Conservation (phyloP, 2,888 invertebrate genomes). For the Cerceris ruficornis region DNA sequence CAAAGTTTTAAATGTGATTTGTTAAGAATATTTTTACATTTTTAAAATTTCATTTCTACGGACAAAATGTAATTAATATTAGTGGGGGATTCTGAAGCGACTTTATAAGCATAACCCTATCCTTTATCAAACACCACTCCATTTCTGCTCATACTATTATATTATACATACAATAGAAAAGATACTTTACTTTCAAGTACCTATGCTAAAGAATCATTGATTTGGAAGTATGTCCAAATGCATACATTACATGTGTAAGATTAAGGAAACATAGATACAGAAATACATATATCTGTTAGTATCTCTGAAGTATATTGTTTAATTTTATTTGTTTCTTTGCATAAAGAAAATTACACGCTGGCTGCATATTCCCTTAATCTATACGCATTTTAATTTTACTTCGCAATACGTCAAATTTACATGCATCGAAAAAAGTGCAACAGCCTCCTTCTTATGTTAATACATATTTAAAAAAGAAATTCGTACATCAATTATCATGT, state of each 20-base stretch:
- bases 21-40: conserved; percentile 59
- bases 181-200: conserved; percentile 35
- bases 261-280: conserved; percentile 39
- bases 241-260: conserved; percentile 47
- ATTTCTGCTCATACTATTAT: conserved; percentile 31
- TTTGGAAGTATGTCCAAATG: conserved; percentile 51
- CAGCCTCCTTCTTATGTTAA: no score
- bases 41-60: conserved; percentile 68
- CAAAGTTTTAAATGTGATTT: conserved; percentile 47
- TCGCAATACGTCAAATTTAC: no score
- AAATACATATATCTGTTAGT: conserved; percentile 42
- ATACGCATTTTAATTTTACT: not conserved
- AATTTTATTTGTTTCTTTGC: conserved; percentile 13
- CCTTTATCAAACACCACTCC: conserved; percentile 16
- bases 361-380: conserved; percentile 20
- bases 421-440: no score
- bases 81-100: conserved; percentile 57
- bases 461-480: no score
- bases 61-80: conserved; percentile 62
- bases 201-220: conserved; percentile 37
- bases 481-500: no score
- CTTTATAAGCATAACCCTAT: conserved; percentile 30
- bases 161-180: conserved; percentile 25
- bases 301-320: conserved; percentile 19
- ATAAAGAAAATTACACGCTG: not conserved